Conservation (phyloP, 2,797 vertebrate genomes). For the Leptodactylus fallax region DNA sequence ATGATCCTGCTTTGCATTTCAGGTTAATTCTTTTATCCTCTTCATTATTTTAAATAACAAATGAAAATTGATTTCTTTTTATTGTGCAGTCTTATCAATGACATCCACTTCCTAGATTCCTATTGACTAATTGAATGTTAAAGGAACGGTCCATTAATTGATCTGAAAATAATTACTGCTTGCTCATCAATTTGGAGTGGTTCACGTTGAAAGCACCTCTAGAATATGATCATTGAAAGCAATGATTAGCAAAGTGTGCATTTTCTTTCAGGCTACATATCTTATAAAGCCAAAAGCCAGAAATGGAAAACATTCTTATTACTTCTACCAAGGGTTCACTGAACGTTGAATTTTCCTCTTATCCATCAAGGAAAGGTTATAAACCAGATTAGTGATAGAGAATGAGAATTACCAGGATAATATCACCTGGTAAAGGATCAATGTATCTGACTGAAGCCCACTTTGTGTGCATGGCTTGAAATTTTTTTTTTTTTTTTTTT, state of each 20-base stretch:
- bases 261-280: slow-evolving; percentile 20
- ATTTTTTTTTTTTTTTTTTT: not conserved
- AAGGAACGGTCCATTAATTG: slow-evolving; percentile 73
- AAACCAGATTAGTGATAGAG: not conserved
- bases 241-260: slow-evolving; percentile 65
- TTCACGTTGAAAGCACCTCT: slow-evolving; percentile 68
- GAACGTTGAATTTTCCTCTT: not conserved
- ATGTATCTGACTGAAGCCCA: not conserved
- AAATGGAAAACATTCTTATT: not conserved
- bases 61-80: slow-evolving; percentile 72
- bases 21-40: slow-evolving; percentile 68
- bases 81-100: slow-evolving; percentile 70
- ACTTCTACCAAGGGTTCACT: not conserved
- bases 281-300: not conserved
- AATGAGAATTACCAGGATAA: not conserved
- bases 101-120: slow-evolving; percentile 66
- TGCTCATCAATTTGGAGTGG: slow-evolving; percentile 70
- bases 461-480: not conserved
- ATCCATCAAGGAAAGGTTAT: not conserved
- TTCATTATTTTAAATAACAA: slow-evolving; percentile 74
- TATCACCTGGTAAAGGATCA: not conserved
- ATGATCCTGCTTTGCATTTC: slow-evolving; percentile 45
- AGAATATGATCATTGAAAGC: slow-evolving; percentile 71
- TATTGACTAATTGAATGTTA: slow-evolving; percentile 72
- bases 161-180: slow-evolving; percentile 77